Percentiles rank a stretch among this genome's conserved stretches.
These are phyloP conservation scores for Oithona nana DNA, from an alignment of 2,888 invertebrate genomes.

Conservation along the genomic window DNA sequence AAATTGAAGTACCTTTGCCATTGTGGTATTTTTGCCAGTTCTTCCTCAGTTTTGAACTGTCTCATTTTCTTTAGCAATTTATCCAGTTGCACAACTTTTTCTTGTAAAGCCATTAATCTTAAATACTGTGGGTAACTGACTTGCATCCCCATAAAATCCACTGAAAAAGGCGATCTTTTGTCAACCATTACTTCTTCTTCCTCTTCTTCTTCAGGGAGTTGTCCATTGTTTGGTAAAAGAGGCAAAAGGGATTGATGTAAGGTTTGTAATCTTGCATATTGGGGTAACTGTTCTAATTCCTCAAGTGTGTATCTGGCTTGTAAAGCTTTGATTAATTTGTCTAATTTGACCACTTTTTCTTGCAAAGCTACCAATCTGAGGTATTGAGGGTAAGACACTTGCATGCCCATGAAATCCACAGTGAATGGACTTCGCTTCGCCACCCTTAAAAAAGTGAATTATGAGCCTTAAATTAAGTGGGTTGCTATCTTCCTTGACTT, in stretches of 20 bases:
- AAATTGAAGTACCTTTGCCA: neutral
- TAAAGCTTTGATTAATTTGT: neutral
- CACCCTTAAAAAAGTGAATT: too few relatives aligned
- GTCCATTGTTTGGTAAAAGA: neutral
- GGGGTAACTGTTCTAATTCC: neutral
- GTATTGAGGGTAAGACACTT: constrained; percentile 3
- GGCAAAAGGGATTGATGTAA: constrained; percentile 1
- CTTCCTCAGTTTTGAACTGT: neutral
- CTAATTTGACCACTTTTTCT: constrained; percentile 4
- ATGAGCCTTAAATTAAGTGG: too few relatives aligned
- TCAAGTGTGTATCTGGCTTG: neutral
- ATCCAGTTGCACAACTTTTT: neutral
- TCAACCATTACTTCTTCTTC: too few relatives aligned
- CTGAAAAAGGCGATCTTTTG: neutral
- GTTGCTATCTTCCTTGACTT: too few relatives aligned
- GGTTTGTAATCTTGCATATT: neutral
- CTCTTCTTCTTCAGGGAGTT: too few relatives aligned
- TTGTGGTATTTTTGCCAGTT: neutral
- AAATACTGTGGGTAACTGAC: neutral
- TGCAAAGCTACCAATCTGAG: constrained; percentile 1
- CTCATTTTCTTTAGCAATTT: neutral
- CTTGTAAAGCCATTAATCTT: neutral
- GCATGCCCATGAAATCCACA: constrained; percentile 13
- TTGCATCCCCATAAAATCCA: neutral
- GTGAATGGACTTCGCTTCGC: neutral